Evolutionary conservation across 2,113 vertebrate species (phyloP), one percentile per base, ranked within the genome.

Genomic region (Poeciliopsis retropinna): DNA sequence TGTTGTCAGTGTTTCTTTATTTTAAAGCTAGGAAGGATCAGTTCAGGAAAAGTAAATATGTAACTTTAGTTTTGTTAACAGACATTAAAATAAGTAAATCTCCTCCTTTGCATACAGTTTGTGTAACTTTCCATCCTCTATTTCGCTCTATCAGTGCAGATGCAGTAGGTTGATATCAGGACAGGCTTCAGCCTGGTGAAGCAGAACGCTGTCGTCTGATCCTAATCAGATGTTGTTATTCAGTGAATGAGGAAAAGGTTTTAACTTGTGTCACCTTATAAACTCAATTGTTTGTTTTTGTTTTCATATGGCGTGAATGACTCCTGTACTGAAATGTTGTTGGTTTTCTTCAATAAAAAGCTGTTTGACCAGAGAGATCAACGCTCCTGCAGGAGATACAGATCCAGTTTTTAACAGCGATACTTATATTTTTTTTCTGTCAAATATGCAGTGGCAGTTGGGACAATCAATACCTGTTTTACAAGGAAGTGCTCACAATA

Each of bases 281-380:
- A 1, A 3, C 22, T 10, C 51, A 10, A 4, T 32, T 63, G 17
- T 15, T 62, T 62, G 7, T 31, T n/a, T 62, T 62, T 2, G 28
- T 62, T 62, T 62, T 62, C 28, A 62, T 28, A 17, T 57, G 19
- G 51, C 51, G n/a, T 25, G n/a, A 57, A 57, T 11, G 51, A n/a
- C 8, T n/a, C 25, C n/a, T 37, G 64, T 7, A 30, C 60, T 65
- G 25, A 6, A n/a, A 67, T 39, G 34, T 75, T 34, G 8, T 12
- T 17, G 10, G 66, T 37, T 71, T 70, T 57, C 0, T 63, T 70
- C 22, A 34, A 47, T 64, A 19, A 61, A 25, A 67, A 84, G 79
- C 51, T 37, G 80, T 54, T 73, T 31, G 70, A 85, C 76, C 70
- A 75, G 74, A 62, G 22, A 11, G 14, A 83, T 73, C 63, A 25